phyloP scores from a whole-genome alignment of 2,888 invertebrate genomes.

The Marasmarcha lunaedactyla region DNA sequence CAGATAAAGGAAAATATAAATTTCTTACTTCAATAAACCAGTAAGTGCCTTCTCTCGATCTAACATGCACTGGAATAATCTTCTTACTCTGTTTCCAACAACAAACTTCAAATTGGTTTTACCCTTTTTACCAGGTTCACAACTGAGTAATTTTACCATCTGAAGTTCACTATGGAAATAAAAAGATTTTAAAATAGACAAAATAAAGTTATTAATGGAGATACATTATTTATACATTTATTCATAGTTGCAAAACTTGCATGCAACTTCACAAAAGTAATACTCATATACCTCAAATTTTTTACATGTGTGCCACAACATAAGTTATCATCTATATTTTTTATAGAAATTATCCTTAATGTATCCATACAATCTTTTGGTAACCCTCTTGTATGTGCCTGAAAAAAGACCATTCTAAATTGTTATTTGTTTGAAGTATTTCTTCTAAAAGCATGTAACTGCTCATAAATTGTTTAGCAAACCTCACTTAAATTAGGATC shows the following conservation, averaged over 20 bases:
- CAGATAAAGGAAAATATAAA: neutral
- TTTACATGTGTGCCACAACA: conserved; percentile 91
- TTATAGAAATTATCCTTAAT: conserved; percentile 82
- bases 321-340: conserved; percentile 82
- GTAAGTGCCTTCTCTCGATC: conserved; percentile 78
- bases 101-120: conserved; percentile 77
- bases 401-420: conserved; percentile 3
- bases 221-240: too few species aligned
- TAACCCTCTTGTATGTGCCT: conserved; percentile 78
- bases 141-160: conserved; percentile 74
- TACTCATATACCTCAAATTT: conserved; percentile 67
- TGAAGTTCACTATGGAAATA: conserved; percentile 71
- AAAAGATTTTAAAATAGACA: conserved; percentile 3
- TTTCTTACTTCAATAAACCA: conserved; percentile 76
- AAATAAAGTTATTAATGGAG: too few species aligned
- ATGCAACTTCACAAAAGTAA: too few species aligned
- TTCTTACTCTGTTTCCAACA: conserved; percentile 77
- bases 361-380: conserved; percentile 84
- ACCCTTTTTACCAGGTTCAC: conserved; percentile 81
- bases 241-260: too few species aligned
- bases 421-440: neutral
- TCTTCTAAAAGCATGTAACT: neutral
- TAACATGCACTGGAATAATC: conserved; percentile 71
- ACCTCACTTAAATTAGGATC: conserved; percentile 71
- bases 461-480: conserved; percentile 1